Evolutionary conservation across 2,797 vertebrate genomes (phyloP).

Genomic region (Melopsittacus undulatus): DNA sequence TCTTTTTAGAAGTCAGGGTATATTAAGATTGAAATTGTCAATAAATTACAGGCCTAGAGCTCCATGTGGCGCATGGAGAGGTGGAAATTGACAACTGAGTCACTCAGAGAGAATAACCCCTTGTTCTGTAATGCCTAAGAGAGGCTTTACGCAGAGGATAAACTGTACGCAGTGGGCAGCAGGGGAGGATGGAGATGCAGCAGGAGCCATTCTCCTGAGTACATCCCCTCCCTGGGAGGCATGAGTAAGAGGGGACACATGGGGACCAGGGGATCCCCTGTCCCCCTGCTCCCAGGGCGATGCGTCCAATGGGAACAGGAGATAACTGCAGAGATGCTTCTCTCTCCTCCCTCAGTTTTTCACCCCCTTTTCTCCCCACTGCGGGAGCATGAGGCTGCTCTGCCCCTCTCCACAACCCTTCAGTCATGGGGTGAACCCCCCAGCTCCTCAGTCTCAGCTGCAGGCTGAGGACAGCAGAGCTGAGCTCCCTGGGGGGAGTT

Average conservation of each 20-base stretch:
- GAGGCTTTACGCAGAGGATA: not conserved
- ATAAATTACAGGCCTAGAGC: not conserved
- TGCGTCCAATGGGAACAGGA: not conserved
- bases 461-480: not conserved
- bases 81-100: not conserved
- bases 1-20: slow-evolving; percentile 37
- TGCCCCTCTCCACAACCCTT: not conserved
- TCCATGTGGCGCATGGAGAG: not conserved
- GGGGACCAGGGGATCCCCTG: fast-evolving
- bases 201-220: not conserved
- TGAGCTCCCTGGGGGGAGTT: not conserved
- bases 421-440: fast-evolving
- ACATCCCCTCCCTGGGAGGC: not conserved
- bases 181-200: not conserved
- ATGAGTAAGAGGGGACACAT: fast-evolving
- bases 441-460: not conserved
- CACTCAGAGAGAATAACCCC: not conserved
- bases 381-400: not conserved
- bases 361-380: not conserved
- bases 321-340: fast-evolving
- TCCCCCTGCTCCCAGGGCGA: fast-evolving
- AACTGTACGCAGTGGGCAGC: fast-evolving
- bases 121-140: not conserved
- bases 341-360: not conserved
- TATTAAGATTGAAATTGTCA: slow-evolving; percentile 31